Evolutionary conservation across 2,888 invertebrate species (phyloP), one percentile per base, ranked within the genome.

Genomic region (Argyra leucocephala): DNA sequence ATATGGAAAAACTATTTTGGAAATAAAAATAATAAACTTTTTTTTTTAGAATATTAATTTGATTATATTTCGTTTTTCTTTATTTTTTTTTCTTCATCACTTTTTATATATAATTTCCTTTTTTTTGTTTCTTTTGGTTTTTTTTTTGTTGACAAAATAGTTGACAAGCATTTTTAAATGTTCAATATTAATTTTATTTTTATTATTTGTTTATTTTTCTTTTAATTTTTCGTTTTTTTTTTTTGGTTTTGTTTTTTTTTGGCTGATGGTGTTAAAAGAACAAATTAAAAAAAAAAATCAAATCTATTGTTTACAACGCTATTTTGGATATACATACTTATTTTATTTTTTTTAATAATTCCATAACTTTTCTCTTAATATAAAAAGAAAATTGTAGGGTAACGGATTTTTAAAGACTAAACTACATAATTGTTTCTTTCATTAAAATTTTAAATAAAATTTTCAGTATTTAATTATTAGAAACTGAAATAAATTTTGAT

Each of bases 161-260:
- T 48, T 48, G 48, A 48, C 48, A 48, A 48, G 48, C 48, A 48
- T 48, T 48, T 48, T 48, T 48, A 48, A n/a, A 48, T 48, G 18
- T 12, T 48, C 18, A 48, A 48, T 48, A 48, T 18, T 48, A 48
- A 48, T 48, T 10, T 48, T n/a, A 15, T 37, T 12, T 48, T 48
- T 18, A 18, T 18, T 48, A 48, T 48, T 48, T 48, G 12, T 48
- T 5, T 48, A 9, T 48, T 48, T 48, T 48, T 48, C 15, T n/a
- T 12, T 26, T 26, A 26, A 26, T 26, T 15, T 37, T n/a, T n/a
- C n/a, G n/a, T n/a, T n/a, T n/a, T n/a, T n/a, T n/a, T n/a, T n/a
- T n/a, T n/a, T n/a, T n/a, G n/a, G n/a, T n/a, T n/a, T n/a, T n/a
- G n/a, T n/a, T n/a, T 48, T 48, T 48, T 48, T 2, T 12, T 10